phyloP scores from a whole-genome alignment of 2,113 vertebrate genomes.

The Phrynosoma blainvillii region DNA sequence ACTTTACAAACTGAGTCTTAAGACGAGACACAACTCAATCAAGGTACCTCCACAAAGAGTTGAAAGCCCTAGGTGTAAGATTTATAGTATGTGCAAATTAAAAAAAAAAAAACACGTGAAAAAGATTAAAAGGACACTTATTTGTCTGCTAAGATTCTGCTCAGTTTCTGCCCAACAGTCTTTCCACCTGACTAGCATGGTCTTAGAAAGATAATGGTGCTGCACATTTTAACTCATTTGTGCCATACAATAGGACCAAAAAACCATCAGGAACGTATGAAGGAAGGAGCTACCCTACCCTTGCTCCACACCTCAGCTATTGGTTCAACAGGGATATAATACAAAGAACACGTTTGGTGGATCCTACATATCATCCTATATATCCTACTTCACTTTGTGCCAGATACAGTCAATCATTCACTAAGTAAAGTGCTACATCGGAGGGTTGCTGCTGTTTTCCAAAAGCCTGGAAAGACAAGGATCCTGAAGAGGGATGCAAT shows the following conservation, averaged over 20 bases:
- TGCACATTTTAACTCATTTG: constrained; percentile 9
- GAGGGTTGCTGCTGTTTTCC: not conserved
- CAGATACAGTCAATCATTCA: not conserved
- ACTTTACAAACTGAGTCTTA: constrained; percentile 45
- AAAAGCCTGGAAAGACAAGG: not conserved
- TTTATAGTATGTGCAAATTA: constrained; percentile 65
- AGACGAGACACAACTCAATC: constrained; percentile 39
- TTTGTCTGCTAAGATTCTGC: not conserved
- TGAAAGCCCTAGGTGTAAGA: constrained; percentile 19
- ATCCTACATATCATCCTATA: not conserved
- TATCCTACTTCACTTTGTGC: not conserved
- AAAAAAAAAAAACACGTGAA: constrained; percentile 20
- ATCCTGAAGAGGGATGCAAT: not conserved
- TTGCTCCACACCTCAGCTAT: not conserved
- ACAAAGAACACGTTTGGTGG: not conserved
- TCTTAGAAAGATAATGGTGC: constrained; percentile 37
- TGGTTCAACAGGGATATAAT: not conserved
- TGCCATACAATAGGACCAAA: not conserved
- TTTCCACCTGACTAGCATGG: not conserved
- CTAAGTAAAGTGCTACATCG: not conserved
- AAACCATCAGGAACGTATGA: not conserved
- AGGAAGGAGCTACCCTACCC: too few relatives aligned
- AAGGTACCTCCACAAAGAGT: constrained; percentile 33
- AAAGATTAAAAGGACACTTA: constrained; percentile 62
- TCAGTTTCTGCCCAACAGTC: not conserved